phyloP scores from a whole-genome alignment of 2,797 vertebrate genomes.

The Alosa sapidissima region DNA sequence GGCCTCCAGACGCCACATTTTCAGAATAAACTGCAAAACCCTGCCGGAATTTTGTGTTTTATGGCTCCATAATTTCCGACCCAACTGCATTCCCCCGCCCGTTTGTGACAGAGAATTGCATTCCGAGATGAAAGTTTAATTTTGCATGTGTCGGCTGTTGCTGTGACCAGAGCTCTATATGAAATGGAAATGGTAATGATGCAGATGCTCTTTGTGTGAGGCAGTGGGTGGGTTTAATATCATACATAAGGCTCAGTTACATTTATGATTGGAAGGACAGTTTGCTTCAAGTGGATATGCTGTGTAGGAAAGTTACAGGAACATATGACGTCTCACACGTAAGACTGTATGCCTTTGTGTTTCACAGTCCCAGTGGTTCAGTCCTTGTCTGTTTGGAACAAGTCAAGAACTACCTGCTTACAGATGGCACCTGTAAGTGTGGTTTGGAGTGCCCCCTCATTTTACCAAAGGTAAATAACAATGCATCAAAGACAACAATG shows the following conservation, averaged over 20 bases:
- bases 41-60: conserved; percentile 30
- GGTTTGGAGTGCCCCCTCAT: conserved; percentile 98
- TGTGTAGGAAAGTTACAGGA: not conserved
- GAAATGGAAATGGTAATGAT: not conserved
- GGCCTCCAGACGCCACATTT: conserved; percentile 30
- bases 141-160: conserved; percentile 63
- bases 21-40: conserved; percentile 18
- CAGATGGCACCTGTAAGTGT: conserved; percentile 98
- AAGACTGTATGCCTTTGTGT: not conserved
- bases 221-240: not conserved
- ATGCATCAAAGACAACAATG: no score
- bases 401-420: conserved; percentile 97
- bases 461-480: conserved; percentile 89
- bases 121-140: conserved; percentile 75
- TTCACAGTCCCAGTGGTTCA: conserved; percentile 93
- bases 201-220: conserved; percentile 8
- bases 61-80: conserved; percentile 28
- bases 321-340: not conserved
- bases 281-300: not conserved
- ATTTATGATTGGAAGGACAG: not conserved
- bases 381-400: conserved; percentile 96
- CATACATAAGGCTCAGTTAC: not conserved
- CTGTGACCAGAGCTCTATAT: conserved; percentile 32
- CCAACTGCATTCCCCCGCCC: not conserved
- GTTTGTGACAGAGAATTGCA: conserved; percentile 19